Evolutionary conservation across 2,888 invertebrate genomes (phyloP).

Genomic region (Scaptomyza parva): DNA sequence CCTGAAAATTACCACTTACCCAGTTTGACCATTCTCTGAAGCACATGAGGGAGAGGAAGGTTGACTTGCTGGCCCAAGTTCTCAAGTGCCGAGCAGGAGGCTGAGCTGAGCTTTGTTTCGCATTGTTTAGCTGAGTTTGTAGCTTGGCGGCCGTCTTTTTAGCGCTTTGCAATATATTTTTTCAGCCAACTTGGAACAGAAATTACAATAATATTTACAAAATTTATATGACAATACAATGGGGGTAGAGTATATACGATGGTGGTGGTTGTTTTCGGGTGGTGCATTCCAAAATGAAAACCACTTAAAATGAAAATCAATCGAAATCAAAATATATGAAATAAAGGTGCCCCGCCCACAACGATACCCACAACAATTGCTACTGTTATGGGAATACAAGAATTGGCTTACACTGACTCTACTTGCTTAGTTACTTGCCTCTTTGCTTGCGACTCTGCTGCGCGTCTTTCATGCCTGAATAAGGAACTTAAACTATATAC

Average conservation of each 20-base stretch:
- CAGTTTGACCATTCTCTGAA: slow-evolving; percentile 14
- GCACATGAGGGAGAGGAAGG: slow-evolving; percentile 4
- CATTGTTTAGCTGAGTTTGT: slow-evolving; percentile 54
- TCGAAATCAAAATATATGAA: slow-evolving; percentile 32
- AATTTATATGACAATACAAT: slow-evolving; percentile 47
- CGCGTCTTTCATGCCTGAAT: slow-evolving; percentile 34
- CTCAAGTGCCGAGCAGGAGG: slow-evolving; percentile 4
- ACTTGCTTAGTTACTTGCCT: slow-evolving; percentile 58
- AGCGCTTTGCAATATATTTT: slow-evolving; percentile 70
- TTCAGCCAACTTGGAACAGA: slow-evolving; percentile 80
- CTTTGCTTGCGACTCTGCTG: slow-evolving; percentile 34
- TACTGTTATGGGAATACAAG: slow-evolving; percentile 35
- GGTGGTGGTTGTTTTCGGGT: slow-evolving; percentile 8
- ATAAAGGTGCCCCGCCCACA: slow-evolving; percentile 40
- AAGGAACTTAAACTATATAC: slow-evolving; percentile 45
- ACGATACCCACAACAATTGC: slow-evolving; percentile 40
- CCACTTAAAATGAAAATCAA: slow-evolving; percentile 50
- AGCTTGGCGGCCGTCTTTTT: slow-evolving; percentile 62
- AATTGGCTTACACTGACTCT: slow-evolving; percentile 54
- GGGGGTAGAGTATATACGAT: slow-evolving; percentile 25
- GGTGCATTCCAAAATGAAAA: slow-evolving; percentile 45
- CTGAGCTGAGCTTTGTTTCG: slow-evolving; percentile 25
- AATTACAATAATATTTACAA: slow-evolving; percentile 72
- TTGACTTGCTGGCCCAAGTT: slow-evolving; percentile 9
- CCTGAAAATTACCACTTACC: slow-evolving; percentile 67